Percentiles rank a stretch among this genome's conserved stretches.
phyloP scores from a whole-genome alignment of 2,113 vertebrate species.

The Morone saxatilis region DNA sequence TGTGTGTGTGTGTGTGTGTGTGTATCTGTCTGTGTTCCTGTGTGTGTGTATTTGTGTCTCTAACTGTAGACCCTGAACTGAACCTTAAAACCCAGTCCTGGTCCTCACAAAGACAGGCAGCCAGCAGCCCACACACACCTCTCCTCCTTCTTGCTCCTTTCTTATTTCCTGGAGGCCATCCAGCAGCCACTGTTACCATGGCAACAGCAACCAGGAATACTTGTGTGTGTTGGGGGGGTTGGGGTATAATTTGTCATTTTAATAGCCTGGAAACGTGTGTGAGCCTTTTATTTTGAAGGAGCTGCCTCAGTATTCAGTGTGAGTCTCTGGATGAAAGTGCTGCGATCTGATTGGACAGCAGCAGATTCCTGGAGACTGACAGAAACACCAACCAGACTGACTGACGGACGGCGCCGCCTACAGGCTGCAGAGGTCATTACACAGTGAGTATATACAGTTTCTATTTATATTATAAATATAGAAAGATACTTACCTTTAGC shows the following conservation, averaged over 20 bases:
- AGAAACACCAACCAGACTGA: background rate
- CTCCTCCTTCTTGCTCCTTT: background rate
- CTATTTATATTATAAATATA: too few relatives aligned
- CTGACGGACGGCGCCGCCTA: background rate
- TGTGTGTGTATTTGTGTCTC: too few relatives aligned
- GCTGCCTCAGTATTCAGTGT: background rate
- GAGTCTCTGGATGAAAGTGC: background rate
- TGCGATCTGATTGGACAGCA: conserved; percentile 7
- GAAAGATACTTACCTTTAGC: too few relatives aligned
- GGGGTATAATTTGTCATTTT: conserved; percentile 69
- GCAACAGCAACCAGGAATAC: conserved; percentile 53
- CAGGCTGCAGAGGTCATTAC: background rate
- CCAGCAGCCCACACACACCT: background rate
- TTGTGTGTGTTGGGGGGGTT: conserved; percentile 11
- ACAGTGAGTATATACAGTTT: too few relatives aligned
- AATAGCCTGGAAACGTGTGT: conserved; percentile 35
- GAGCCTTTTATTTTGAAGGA: conserved; percentile 8
- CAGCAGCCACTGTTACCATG: conserved; percentile 73
- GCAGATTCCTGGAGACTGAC: background rate
- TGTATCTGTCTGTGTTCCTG: too few relatives aligned
- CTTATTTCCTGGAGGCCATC: conserved; percentile 9
- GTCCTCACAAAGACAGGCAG: conserved; percentile 3
- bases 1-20: too few relatives aligned
- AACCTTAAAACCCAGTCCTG: background rate
- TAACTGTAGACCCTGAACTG: background rate